Conservation (phyloP, 2,888 invertebrate genomes). For the Aphidius colemani region DNA sequence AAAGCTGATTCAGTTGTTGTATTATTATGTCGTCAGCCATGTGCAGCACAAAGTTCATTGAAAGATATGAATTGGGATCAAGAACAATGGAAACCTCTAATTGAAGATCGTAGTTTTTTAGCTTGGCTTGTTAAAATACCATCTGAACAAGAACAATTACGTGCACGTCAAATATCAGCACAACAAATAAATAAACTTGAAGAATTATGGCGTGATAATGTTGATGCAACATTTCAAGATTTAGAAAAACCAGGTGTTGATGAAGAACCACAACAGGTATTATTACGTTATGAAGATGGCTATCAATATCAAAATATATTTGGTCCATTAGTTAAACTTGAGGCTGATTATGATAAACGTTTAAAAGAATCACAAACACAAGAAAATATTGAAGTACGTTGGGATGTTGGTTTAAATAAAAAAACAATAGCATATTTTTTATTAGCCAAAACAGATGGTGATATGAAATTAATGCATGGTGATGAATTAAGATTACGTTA, state of each 20-base stretch:
- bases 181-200: constrained; percentile 97
- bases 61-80: constrained; percentile 99
- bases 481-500: constrained; percentile 94
- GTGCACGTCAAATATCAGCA: constrained; percentile 95
- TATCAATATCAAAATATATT: constrained; percentile 99
- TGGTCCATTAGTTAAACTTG: constrained; percentile 93
- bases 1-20: constrained; percentile 99
- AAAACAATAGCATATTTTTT: constrained; percentile 98
- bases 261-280: constrained; percentile 89
- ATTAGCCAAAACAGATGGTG: constrained; percentile 95
- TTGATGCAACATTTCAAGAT: constrained; percentile 97
- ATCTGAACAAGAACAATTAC: constrained; percentile 91
- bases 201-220: constrained; percentile 98
- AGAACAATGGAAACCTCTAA: constrained; percentile 97
- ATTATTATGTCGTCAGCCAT: constrained; percentile 95
- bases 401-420: constrained; percentile 98
- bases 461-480: constrained; percentile 99
- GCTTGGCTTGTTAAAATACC: constrained; percentile 99
- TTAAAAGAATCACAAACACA: constrained; percentile 98
- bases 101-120: constrained; percentile 93
- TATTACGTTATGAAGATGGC: constrained; percentile 91
- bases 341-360: constrained; percentile 97
- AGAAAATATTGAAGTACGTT: constrained; percentile 96
- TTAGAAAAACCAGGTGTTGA: constrained; percentile 97
- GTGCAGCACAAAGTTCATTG: constrained; percentile 94